phyloP scores from a whole-genome alignment of 2,797 vertebrate genomes.

The Myotis daubentonii region DNA sequence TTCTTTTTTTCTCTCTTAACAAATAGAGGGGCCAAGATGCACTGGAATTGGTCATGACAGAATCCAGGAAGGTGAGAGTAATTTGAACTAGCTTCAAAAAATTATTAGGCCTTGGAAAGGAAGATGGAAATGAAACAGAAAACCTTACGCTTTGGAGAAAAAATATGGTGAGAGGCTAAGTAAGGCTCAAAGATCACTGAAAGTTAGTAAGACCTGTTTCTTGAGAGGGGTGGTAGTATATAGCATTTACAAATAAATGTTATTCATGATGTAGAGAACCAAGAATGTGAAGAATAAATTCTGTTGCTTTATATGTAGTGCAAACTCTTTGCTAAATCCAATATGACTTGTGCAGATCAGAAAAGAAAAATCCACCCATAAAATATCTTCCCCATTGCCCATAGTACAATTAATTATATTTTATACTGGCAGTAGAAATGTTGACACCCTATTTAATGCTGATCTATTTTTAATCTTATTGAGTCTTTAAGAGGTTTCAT shows the following conservation, averaged over 20 bases:
- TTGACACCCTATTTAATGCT: slow-evolving; percentile 45
- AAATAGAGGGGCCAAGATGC: not conserved
- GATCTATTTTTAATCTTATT: slow-evolving; percentile 62
- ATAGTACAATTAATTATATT: not conserved
- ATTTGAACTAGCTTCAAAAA: not conserved
- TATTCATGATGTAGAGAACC: not conserved
- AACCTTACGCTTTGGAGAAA: not conserved
- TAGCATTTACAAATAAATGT: not conserved
- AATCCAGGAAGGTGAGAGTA: not conserved
- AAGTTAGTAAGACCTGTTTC: not conserved
- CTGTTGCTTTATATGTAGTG: not conserved
- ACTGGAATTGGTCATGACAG: not conserved
- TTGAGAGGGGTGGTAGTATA: not conserved
- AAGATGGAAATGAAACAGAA: not conserved
- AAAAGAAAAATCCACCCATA: slow-evolving; percentile 35
- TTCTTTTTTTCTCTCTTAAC: not conserved
- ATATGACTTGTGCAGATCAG: not conserved
- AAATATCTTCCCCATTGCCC: not conserved
- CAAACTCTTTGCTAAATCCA: not conserved
- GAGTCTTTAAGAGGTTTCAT: slow-evolving; percentile 48
- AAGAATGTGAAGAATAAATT: not conserved
- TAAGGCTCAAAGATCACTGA: not conserved
- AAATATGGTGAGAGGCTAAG: not conserved
- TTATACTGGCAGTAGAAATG: not conserved
- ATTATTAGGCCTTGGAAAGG: not conserved